Evolutionary conservation across 2,797 vertebrate species (phyloP).

Genomic region (Enteromius trimaculatus): DNA sequence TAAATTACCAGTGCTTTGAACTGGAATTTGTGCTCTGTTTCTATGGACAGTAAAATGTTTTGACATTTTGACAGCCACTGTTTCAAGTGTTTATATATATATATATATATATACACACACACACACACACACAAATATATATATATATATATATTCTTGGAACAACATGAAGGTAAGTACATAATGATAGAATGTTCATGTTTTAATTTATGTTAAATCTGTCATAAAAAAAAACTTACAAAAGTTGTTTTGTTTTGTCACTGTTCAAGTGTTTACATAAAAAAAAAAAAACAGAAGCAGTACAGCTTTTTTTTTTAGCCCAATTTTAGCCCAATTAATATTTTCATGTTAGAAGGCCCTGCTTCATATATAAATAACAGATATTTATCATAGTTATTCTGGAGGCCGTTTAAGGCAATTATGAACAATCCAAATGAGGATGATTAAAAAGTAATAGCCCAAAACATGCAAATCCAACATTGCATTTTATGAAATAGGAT

Average conservation of each 20-base stretch:
- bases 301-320: not conserved
- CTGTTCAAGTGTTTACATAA: too few species aligned
- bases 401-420: constrained; percentile 42
- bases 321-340: constrained; percentile 22
- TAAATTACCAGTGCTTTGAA: too few species aligned
- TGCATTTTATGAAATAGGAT: constrained; percentile 34
- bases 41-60: too few species aligned
- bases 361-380: not conserved
- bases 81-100: too few species aligned
- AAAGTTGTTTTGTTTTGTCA: too few species aligned
- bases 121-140: too few species aligned
- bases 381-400: constrained; percentile 29
- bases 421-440: constrained; percentile 40
- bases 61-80: too few species aligned
- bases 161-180: not conserved
- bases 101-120: too few species aligned
- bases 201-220: too few species aligned
- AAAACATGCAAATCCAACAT: constrained; percentile 41
- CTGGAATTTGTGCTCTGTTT: too few species aligned
- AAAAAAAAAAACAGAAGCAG: too few species aligned
- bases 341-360: not conserved
- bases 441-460: constrained; percentile 49
- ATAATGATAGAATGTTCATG: not conserved
- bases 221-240: too few species aligned
- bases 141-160: not conserved